Conservation (phyloP, 2,113 vertebrate genomes). For the Thalassoma bifasciatum region DNA sequence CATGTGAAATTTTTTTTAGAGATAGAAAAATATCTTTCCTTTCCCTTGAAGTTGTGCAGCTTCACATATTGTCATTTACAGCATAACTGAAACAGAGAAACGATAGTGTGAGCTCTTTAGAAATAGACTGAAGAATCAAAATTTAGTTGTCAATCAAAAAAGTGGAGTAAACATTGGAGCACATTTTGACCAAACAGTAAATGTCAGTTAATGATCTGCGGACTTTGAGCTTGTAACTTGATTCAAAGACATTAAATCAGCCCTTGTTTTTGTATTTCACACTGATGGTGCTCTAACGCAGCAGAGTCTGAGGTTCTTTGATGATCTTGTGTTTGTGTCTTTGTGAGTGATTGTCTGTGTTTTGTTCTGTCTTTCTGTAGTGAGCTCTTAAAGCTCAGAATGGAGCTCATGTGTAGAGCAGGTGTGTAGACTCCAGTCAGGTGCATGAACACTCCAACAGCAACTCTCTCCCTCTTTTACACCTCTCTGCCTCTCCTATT, state of each 20-base stretch:
- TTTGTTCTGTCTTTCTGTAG: conserved; percentile 83
- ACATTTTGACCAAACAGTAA: background rate
- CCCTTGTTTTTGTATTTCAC: conserved; percentile 20
- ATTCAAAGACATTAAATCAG: conserved; percentile 8
- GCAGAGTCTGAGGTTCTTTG: conserved; percentile 80
- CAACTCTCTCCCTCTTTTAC: conserved; percentile 22
- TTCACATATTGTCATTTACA: conserved; percentile 13
- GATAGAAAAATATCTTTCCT: background rate
- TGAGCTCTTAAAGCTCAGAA: conserved; percentile 85
- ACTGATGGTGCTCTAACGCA: conserved; percentile 38
- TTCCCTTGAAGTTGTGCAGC: conserved; percentile 58
- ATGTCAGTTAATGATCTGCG: conserved; percentile 41
- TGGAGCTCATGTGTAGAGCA: conserved; percentile 82
- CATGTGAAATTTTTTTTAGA: background rate
- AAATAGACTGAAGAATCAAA: conserved; percentile 6
- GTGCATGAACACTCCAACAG: conserved; percentile 76
- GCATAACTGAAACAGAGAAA: conserved; percentile 17
- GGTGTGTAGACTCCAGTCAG: conserved; percentile 84
- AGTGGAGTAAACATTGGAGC: background rate
- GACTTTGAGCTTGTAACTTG: background rate
- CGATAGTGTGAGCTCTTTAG: conserved; percentile 8
- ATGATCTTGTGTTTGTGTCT: conserved; percentile 81
- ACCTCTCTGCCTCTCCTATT: conserved; percentile 40
- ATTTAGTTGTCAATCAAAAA: background rate
- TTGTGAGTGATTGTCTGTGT: conserved; percentile 83